phyloP scores from a whole-genome alignment of 2,113 vertebrate genomes.

The Rafetus swinhoei region DNA sequence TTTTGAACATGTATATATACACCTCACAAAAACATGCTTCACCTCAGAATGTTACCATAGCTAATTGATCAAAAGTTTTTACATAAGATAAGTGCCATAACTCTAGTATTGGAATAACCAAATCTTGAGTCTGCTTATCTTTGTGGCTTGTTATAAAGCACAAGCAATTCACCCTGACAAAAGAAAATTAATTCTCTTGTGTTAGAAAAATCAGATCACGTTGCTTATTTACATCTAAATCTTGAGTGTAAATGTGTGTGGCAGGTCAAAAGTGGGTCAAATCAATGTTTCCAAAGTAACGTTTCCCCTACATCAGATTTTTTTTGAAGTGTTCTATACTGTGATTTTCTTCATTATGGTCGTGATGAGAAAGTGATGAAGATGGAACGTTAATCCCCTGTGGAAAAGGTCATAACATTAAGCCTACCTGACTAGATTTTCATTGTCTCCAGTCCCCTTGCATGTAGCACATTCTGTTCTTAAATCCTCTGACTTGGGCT shows the following conservation, averaged over 20 bases:
- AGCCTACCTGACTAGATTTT: constrained; percentile 96
- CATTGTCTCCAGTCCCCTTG: constrained; percentile 95
- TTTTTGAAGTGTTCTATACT: constrained; percentile 2
- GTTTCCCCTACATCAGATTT: constrained; percentile 31
- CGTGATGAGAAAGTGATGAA: constrained; percentile 75
- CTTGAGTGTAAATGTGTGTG: constrained; percentile 78
- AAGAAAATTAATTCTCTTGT: constrained; percentile 42
- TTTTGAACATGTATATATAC: background rate
- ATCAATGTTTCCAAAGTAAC: constrained; percentile 44
- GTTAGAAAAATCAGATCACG: constrained; percentile 50
- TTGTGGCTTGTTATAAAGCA: constrained; percentile 38
- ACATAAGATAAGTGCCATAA: background rate
- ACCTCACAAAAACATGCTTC: constrained; percentile 3
- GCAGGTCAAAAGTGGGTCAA: constrained; percentile 75
- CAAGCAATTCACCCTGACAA: background rate
- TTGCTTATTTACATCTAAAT: constrained; percentile 74
- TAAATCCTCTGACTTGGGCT: constrained; percentile 93
- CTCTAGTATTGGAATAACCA: constrained; percentile 13
- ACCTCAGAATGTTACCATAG: background rate
- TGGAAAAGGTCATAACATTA: constrained; percentile 63
- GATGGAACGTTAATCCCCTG: constrained; percentile 76
- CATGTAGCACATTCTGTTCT: constrained; percentile 95
- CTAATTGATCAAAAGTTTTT: constrained; percentile 33
- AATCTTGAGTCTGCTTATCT: constrained; percentile 40
- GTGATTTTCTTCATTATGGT: constrained; percentile 28